Evolutionary conservation across 64 coral and sea anemone genomes (phyloP), one percentile per base, ranked within the genome.

Genomic region (Actinia tenebrosa): DNA sequence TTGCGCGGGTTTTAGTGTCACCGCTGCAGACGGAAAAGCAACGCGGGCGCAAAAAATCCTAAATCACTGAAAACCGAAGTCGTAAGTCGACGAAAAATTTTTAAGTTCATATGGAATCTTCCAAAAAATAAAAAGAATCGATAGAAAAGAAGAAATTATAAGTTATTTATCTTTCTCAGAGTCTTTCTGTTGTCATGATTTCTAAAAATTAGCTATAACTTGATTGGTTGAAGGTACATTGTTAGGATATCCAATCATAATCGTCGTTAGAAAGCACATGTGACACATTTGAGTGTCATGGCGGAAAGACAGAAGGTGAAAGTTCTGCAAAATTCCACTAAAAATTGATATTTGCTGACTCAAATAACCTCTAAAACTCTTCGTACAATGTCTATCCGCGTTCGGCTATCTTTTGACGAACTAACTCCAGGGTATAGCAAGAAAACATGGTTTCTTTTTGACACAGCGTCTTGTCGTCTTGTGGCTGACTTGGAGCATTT

Each of bases 401-500:
- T 85, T 59, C 56, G 83, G 17, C 83, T 85, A 2, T 37, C 60
- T 44, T 85, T 85, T 43, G 83, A 85, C 45, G 79, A 45, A 22
- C 16, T 52, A 14, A 15, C 63, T 61, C 60, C 50, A 37, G 54
- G 56, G 63, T 85, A 30, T 52, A 52, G 46, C 45, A 58, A 64
- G 19, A 85, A 85, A 30, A 42, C 30, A 22, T 60, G 50, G 50
- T 85, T 85, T 64, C 60, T 59, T 59, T 61, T 85, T 3, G 83
- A 85, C 83, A 18, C 16, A n/a, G 19, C 83, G 83, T 53, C 54
- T 18, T 85, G 83, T 85, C 44, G 60, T 8, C 15, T 85, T 37
- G 56, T 85, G 19, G 83, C 52, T 37, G 83, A 85, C 83, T 85
- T 85, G 42, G 83, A 85, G 42, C 53, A 64, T 22, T 46, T 85